These are phyloP conservation scores for Ametastegia equiseti DNA, from an alignment of 2,888 invertebrate genomes.

Conservation along the genomic window DNA sequence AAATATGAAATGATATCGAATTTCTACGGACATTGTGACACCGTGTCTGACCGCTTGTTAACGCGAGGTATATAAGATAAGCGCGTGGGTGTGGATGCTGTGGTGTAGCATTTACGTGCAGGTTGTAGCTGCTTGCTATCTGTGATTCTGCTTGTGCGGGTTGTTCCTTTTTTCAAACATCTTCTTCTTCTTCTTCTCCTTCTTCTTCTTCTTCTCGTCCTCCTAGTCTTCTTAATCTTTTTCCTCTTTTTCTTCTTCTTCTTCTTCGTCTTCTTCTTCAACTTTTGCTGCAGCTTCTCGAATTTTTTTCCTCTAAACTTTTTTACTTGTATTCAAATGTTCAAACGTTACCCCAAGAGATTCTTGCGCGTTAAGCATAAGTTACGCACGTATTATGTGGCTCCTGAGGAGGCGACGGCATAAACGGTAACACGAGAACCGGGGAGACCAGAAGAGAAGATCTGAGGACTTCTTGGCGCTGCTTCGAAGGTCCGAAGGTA, in stretches of 20 bases:
- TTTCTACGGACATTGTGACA: slow-evolving; percentile 44
- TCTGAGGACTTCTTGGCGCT: neutral
- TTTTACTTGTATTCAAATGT: slow-evolving; percentile 47
- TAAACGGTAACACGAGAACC: slow-evolving; percentile 68
- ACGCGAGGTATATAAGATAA: slow-evolving; percentile 46
- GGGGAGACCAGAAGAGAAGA: slow-evolving; percentile 45
- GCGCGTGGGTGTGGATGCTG: slow-evolving; percentile 56
- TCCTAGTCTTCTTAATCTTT: slow-evolving; percentile 19
- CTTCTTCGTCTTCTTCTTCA: neutral
- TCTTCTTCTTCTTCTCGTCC: neutral
- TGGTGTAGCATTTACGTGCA: neutral
- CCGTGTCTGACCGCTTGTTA: slow-evolving; percentile 44
- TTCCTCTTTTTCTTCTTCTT: slow-evolving; percentile 40
- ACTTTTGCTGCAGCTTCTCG: neutral
- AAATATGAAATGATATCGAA: slow-evolving; percentile 41
- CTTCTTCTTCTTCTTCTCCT: neutral
- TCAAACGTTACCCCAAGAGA: slow-evolving; percentile 44
- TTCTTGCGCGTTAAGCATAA: slow-evolving; percentile 61
- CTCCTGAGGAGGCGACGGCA: slow-evolving; percentile 59
- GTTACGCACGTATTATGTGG: slow-evolving; percentile 65
- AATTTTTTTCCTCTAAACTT: neutral
- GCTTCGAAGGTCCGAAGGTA: neutral
- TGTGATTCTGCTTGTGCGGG: slow-evolving; percentile 52
- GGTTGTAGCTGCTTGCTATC: slow-evolving; percentile 49
- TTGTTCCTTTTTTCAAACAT: slow-evolving; percentile 9